Conservation (phyloP, 2,888 invertebrate species). For the Tromatobia lineatoria region DNA sequence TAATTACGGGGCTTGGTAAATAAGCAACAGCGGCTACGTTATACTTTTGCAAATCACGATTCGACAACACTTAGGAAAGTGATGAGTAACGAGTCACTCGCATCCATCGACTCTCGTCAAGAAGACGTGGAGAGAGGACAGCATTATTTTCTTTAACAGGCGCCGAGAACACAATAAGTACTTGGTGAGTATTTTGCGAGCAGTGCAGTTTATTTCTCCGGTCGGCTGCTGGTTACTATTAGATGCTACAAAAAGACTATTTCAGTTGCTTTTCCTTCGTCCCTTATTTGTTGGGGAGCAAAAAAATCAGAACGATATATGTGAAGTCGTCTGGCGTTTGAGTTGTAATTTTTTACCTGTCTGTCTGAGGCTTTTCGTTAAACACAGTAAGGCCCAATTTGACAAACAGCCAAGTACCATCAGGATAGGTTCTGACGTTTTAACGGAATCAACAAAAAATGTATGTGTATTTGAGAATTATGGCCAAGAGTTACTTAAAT, state of each 20-base stretch:
- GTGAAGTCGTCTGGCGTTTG: not conserved
- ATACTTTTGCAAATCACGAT: slow-evolving; percentile 37
- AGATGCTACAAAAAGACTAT: not conserved
- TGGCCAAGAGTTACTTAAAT: too few species aligned
- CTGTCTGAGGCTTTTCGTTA: not conserved
- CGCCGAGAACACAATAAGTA: not conserved
- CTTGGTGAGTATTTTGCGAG: slow-evolving; percentile 2
- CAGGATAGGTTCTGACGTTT: too few species aligned
- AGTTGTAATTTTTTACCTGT: not conserved
- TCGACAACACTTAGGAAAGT: slow-evolving; percentile 16
- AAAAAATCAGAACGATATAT: not conserved
- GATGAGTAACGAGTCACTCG: slow-evolving; percentile 36
- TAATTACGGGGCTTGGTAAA: slow-evolving; percentile 65
- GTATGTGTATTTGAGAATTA: too few species aligned
- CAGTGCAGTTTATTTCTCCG: not conserved
- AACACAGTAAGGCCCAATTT: not conserved
- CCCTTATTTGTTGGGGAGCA: not conserved
- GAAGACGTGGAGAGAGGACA: slow-evolving; percentile 1
- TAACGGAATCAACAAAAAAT: too few species aligned
- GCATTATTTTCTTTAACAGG: slow-evolving; percentile 31
- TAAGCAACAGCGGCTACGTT: slow-evolving; percentile 50
- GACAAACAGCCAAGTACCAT: not conserved
- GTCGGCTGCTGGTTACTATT: not conserved
- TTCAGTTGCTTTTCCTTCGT: not conserved
- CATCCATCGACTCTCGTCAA: slow-evolving; percentile 13